phyloP scores from a whole-genome alignment of 2,797 vertebrate species.

The Paedocypris micromegethes region DNA sequence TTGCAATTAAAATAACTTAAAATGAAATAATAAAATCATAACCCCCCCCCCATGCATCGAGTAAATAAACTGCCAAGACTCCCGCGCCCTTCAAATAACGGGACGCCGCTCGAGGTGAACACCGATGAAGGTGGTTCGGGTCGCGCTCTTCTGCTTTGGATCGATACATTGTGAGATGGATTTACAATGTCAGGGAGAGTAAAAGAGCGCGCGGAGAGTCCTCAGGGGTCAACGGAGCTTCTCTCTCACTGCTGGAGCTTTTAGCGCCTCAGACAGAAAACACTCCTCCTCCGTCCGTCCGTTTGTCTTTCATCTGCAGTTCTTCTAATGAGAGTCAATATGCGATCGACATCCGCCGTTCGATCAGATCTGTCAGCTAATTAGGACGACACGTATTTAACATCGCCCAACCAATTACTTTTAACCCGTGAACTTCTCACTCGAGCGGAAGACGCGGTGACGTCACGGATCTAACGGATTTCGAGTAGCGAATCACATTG shows the following conservation, averaged over 20 bases:
- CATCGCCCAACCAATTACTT: conserved; percentile 16
- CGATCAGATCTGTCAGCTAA: conserved; percentile 27
- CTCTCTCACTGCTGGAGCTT: conserved; percentile 7
- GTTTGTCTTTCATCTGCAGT: background rate
- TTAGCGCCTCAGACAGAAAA: conserved; percentile 5
- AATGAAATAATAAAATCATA: too few species aligned
- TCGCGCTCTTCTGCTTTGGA: background rate
- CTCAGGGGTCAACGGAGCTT: conserved; percentile 2
- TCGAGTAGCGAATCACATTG: too few species aligned
- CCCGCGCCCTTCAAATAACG: too few species aligned
- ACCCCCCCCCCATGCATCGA: too few species aligned
- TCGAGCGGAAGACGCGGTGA: background rate
- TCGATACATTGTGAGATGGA: background rate
- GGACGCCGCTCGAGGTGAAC: too few species aligned
- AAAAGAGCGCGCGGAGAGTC: background rate
- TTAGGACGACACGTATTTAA: conserved; percentile 25
- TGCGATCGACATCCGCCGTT: conserved; percentile 5
- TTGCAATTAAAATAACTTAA: too few species aligned
- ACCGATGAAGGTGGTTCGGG: too few species aligned
- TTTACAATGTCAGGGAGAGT: conserved; percentile 3
- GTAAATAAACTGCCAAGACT: too few species aligned
- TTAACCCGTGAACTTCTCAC: conserved; percentile 11
- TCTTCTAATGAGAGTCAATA: conserved; percentile 14
- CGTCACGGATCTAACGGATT: background rate
- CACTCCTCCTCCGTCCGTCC: background rate